Conservation (phyloP, 2,113 vertebrate genomes). For the Neogale vison region DNA sequence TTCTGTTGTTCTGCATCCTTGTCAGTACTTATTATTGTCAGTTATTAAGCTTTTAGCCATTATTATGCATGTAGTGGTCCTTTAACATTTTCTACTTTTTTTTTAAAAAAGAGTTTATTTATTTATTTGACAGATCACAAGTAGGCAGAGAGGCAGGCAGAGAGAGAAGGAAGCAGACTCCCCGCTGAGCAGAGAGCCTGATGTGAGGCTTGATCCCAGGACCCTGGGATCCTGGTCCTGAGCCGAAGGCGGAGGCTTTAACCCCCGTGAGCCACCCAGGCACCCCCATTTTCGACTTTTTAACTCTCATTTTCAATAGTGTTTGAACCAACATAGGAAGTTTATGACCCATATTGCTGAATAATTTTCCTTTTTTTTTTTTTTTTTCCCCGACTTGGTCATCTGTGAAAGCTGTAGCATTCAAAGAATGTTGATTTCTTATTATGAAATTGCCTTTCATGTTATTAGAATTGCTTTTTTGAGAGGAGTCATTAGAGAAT, state of each 20-base stretch:
- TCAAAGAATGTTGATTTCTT: background rate
- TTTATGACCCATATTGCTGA: background rate
- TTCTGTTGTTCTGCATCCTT: background rate
- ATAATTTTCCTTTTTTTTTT: background rate
- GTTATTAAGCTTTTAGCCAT: slow-evolving; percentile 6
- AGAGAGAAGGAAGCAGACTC: too few species aligned
- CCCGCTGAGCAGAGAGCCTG: too few species aligned
- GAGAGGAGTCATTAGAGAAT: background rate
- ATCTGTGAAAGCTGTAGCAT: background rate
- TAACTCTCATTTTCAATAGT: slow-evolving; percentile 42
- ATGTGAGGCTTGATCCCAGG: too few species aligned
- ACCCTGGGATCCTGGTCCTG: too few species aligned
- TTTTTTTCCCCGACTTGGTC: background rate
- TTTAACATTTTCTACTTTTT: slow-evolving; percentile 27
- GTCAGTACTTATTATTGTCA: background rate
- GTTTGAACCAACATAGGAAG: background rate
- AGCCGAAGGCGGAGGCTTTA: too few species aligned
- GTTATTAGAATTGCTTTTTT: slow-evolving; percentile 5
- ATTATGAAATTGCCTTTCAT: background rate
- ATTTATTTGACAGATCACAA: too few species aligned
- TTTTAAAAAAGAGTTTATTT: background rate
- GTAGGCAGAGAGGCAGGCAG: too few species aligned
- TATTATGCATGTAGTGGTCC: background rate
- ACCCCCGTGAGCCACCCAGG: too few species aligned
- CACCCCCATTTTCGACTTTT: background rate